Evolutionary conservation across 2,113 vertebrate genomes (phyloP), one percentile per base, ranked within the genome.

Genomic region (Osmerus eperlanus): DNA sequence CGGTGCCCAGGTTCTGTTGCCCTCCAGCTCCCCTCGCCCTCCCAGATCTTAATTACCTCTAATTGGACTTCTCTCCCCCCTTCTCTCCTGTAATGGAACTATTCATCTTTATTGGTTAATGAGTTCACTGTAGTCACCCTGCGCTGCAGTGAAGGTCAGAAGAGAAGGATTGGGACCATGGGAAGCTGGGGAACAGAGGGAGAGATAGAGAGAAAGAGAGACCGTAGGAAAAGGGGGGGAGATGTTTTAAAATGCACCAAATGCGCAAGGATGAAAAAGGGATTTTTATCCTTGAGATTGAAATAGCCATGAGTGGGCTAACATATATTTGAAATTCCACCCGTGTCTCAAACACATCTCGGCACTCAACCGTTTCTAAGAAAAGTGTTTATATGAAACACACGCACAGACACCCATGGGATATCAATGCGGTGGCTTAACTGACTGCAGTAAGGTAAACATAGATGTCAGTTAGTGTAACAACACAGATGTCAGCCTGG

Each of bases 51-150:
- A 92, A 91, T 91, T 91, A 92, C 86, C 78, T 75, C 86, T 92
- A 91, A 92, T 92, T 90, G 90, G 88, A 87, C 86, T 70, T 74
- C 55, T 74, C 54, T 23, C 41, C 54, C 51, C 65, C 54, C 74
- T 81, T 67, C 79, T 76, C 72, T 58, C 76, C 86, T 84, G 87
- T 90, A 91, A 91, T 92, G 89, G 84, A 91, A 88, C 84, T 86
- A 91, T 92, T 91, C 88, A 91, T 91, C 89, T 90, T 90, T 89
- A 89, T 86, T 83, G 85, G 89, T 88, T 91, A 91, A 92, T 90
- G 91, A 91, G 89, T 85, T 89, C 87, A 76, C 75, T 81, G 82
- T 83, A 88, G 91, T 84, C 88, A 88, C 84, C 67, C 67, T 74
- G 74, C 60, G 15, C 51, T 19, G 25, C 67, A 56, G 66, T 65